Percentiles rank a stretch among this genome's conserved stretches.
These are phyloP conservation scores for Paradisaea rubra DNA, from an alignment of 2,113 vertebrate species.

Conservation along the genomic window DNA sequence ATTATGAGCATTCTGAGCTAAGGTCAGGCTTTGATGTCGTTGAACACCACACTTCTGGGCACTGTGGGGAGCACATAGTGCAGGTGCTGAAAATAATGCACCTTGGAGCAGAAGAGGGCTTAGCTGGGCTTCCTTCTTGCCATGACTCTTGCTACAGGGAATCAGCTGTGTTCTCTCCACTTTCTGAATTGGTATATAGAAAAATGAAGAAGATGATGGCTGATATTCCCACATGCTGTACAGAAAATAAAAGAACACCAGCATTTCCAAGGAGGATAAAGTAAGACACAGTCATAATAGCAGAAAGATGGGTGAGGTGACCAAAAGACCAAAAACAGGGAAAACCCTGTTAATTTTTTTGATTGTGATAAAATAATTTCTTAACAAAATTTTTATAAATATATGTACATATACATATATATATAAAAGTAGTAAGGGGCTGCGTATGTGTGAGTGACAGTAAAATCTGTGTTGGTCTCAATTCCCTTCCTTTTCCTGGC, in stretches of 20 bases:
- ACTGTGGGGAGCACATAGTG: neutral
- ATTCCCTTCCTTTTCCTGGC: neutral
- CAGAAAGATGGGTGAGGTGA: neutral
- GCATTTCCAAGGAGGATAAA: neutral
- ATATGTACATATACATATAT: too few species aligned
- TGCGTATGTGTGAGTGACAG: neutral
- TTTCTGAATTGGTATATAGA: neutral
- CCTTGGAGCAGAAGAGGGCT: neutral
- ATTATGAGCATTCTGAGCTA: neutral
- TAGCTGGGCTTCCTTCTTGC: neutral
- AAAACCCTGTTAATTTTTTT: neutral
- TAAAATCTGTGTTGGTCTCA: neutral
- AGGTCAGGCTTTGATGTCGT: neutral
- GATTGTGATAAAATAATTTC: neutral
- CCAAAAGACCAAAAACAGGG: neutral
- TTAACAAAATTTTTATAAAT: neutral
- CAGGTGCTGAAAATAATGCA: neutral
- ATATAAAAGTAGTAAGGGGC: neutral
- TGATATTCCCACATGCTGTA: neutral
- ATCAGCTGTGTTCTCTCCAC: neutral
- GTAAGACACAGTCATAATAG: neutral
- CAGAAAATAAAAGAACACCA: neutral
- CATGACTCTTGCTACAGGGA: neutral
- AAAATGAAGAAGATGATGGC: neutral
- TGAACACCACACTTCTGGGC: neutral